A percentile compares a stretch with the other conserved stretches of the same genome.
phyloP scores from a whole-genome alignment of 2,888 invertebrate species.

The Galerucella calmariensis region DNA sequence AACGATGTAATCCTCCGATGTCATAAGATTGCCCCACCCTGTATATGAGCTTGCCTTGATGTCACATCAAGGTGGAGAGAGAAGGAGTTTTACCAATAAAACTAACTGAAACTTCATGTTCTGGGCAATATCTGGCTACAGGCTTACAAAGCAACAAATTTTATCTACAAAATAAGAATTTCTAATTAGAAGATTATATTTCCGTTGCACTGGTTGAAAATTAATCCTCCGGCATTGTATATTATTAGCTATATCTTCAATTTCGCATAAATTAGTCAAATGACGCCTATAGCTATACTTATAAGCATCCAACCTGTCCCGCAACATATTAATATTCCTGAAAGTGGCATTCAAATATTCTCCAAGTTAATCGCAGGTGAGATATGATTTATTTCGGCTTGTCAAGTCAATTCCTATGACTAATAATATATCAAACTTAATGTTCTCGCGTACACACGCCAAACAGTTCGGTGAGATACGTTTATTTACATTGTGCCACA shows the following conservation, averaged over 20 bases:
- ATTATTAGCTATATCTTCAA: not conserved
- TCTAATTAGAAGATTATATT: too few species aligned
- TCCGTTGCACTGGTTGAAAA: not conserved
- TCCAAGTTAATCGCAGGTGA: constrained; percentile 61
- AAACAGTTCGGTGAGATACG: constrained; percentile 15
- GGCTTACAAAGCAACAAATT: too few species aligned
- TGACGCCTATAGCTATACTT: constrained; percentile 12
- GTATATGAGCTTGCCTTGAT: too few species aligned
- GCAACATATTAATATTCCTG: constrained; percentile 60
- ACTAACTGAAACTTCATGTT: too few species aligned
- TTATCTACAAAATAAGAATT: too few species aligned
- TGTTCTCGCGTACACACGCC: constrained; percentile 6
- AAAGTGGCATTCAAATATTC: constrained; percentile 61
- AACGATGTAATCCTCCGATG: too few species aligned
- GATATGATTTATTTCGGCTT: constrained; percentile 59
- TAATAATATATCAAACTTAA: constrained; percentile 58
- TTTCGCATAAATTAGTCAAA: constrained; percentile 18
- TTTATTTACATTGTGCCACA: not conserved
- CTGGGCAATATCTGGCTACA: too few species aligned
- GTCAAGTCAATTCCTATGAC: constrained; percentile 56
- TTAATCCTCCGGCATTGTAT: not conserved
- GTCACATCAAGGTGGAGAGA: too few species aligned
- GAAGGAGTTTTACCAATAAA: too few species aligned
- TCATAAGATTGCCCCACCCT: too few species aligned
- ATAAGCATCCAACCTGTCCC: constrained; percentile 1